Base-by-base conservation (phyloP, 2,797 vertebrate species). In the Alauda arvensis region DNA sequence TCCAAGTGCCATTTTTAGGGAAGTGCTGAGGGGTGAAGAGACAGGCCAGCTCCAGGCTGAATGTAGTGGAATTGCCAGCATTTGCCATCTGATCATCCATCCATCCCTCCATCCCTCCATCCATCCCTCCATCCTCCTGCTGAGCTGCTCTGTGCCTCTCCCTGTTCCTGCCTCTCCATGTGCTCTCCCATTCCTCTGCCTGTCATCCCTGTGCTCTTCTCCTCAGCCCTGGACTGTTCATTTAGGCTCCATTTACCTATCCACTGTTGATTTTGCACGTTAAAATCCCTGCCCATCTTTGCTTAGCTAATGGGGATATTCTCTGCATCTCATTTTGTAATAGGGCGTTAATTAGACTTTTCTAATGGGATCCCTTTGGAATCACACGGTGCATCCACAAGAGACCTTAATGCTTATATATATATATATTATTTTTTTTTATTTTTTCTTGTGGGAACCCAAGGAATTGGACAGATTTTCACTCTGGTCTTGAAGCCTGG, bases 221-320 rank as follows among this genome's bases (percentile, higher is more conserved):
- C 48, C 59, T 53, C 55, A 66, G 42, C n/a, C n/a, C 57, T 11
- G 20, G 48, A 17, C 60, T 67, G 9, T 37, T 89, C 43, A 77
- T 88, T 92, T 80, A 71, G 21, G n/a, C 57, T 77, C 40, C 66
- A 40, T 77, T 93, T 87, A 69, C 75, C 57, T 78, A 9, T 23
- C 62, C 76, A n/a, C 18, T 83, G 88, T 91, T 91, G 85, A 77
- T 69, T 91, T 91, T 93, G 52, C 40, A n/a, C 25, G 2, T 76
- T 71, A 62, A 85, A 93, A 88, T 85, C 78, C 72, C 76, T 77
- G 51, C 29, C 81, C 63, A 53, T 88, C 87, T 93, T 93, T 92
- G 76, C 83, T 93, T 39, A 91, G 72, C 76, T 92, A 88, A 87
- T 83, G 52, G 82, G 61, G 48, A 69, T 91, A 53, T 91, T 90